phyloP scores from a whole-genome alignment of 2,888 invertebrate species.

The Cryptocephalus moraei region DNA sequence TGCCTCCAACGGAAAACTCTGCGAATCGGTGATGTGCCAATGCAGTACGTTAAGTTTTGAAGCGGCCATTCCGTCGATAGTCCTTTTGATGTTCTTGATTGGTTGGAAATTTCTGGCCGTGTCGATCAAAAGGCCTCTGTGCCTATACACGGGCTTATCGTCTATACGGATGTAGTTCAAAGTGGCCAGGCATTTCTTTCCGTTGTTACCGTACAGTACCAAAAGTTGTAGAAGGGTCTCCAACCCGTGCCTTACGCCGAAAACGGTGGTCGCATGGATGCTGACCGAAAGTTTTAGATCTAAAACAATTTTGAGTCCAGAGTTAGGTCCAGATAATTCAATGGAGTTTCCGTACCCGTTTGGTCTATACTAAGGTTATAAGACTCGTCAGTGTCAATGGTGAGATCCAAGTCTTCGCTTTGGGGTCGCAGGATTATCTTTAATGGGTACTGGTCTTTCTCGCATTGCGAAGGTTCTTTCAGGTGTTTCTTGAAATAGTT shows the following conservation, averaged over 20 bases:
- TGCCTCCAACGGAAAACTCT: constrained; percentile 82
- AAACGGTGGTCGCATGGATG: constrained; percentile 52
- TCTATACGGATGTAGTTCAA: constrained; percentile 52
- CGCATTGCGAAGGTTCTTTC: constrained; percentile 15
- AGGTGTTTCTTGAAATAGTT: constrained; percentile 10
- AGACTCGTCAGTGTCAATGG: constrained; percentile 60
- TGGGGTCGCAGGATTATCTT: constrained; percentile 47
- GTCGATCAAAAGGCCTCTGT: constrained; percentile 83
- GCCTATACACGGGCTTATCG: constrained; percentile 72
- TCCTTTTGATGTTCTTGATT: constrained; percentile 53
- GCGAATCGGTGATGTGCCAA: constrained; percentile 86
- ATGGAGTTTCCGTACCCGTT: constrained; percentile 6
- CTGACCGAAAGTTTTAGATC: constrained; percentile 44
- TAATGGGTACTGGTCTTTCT: constrained; percentile 40
- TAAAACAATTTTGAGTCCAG: constrained; percentile 14
- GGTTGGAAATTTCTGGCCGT: constrained; percentile 82
- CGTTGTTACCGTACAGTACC: constrained; percentile 27
- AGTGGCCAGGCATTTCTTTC: constrained; percentile 45
- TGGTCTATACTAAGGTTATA: constrained; percentile 47
- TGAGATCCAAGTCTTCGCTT: constrained; percentile 41
- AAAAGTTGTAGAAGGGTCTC: constrained; percentile 67
- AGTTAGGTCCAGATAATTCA: constrained; percentile 1
- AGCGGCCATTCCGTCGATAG: constrained; percentile 76
- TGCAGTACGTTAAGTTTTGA: constrained; percentile 88
- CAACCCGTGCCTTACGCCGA: constrained; percentile 64